phyloP scores from a whole-genome alignment of 2,888 invertebrate species.

The Thyatira batis region DNA sequence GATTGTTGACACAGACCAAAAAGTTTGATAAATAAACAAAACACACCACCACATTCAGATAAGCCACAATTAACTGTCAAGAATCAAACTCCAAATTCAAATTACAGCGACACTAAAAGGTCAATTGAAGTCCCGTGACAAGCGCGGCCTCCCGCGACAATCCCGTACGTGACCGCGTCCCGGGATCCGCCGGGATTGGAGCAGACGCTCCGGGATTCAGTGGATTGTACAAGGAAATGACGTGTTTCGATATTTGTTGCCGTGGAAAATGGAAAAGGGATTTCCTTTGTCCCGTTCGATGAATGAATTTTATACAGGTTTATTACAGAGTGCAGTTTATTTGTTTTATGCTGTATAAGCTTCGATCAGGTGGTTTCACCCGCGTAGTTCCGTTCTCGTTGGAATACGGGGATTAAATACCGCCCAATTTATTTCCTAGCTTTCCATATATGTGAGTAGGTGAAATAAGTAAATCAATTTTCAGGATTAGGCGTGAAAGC shows the following conservation, averaged over 20 bases:
- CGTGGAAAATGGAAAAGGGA: constrained; percentile 24
- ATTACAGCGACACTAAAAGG: neutral
- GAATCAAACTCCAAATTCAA: neutral
- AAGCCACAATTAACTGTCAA: no score
- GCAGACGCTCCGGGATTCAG: constrained; percentile 10
- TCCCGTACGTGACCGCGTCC: constrained; percentile 11
- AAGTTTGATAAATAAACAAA: no score
- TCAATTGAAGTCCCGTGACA: neutral
- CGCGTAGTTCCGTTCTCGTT: no score
- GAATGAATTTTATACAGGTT: constrained; percentile 16
- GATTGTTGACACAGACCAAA: no score
- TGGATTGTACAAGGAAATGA: constrained; percentile 22
- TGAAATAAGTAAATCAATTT: no score
- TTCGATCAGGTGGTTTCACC: no score
- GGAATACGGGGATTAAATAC: no score
- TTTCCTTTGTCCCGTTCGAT: constrained; percentile 25
- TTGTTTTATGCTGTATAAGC: no score
- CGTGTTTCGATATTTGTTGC: constrained; percentile 35
- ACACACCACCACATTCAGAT: no score
- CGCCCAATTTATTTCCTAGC: neutral
- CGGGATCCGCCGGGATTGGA: constrained; percentile 14
- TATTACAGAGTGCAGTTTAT: neutral
- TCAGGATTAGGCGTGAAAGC: no score
- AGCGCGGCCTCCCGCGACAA: neutral
- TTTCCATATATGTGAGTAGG: no score